A percentile compares a stretch with the other conserved stretches of the same genome.
phyloP scores from a whole-genome alignment of 2,113 vertebrate genomes.

The Heloderma charlesbogerti region DNA sequence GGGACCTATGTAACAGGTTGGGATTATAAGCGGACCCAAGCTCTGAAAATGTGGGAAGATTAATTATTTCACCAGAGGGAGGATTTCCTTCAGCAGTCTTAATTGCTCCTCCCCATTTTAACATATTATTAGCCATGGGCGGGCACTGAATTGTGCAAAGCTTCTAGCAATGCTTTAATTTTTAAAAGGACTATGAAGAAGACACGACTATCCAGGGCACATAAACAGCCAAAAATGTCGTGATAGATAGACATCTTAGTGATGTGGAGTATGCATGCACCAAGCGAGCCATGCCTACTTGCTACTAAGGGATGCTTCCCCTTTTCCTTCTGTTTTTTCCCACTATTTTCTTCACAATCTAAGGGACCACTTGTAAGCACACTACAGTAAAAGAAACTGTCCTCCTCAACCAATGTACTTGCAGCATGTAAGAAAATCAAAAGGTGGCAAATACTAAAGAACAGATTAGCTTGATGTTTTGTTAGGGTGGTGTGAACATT shows the following conservation, averaged over 20 bases:
- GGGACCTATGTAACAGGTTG: too few relatives aligned
- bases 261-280: background rate
- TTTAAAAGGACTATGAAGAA: background rate
- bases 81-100: background rate
- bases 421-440: constrained; percentile 24
- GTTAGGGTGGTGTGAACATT: background rate
- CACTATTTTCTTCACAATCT: background rate
- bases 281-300: background rate
- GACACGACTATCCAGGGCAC: background rate
- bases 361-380: background rate
- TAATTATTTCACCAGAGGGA: background rate
- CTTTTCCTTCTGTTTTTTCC: background rate
- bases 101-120: background rate
- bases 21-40: background rate
- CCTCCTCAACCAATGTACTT: background rate
- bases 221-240: background rate
- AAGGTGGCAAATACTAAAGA: background rate
- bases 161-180: background rate
- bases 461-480: background rate
- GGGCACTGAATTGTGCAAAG: background rate
- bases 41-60: background rate
- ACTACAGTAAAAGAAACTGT: background rate
- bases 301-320: background rate
- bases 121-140: background rate
- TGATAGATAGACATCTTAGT: background rate